phyloP scores from a whole-genome alignment of 2,113 vertebrate genomes.

The Scalopus aquaticus region DNA sequence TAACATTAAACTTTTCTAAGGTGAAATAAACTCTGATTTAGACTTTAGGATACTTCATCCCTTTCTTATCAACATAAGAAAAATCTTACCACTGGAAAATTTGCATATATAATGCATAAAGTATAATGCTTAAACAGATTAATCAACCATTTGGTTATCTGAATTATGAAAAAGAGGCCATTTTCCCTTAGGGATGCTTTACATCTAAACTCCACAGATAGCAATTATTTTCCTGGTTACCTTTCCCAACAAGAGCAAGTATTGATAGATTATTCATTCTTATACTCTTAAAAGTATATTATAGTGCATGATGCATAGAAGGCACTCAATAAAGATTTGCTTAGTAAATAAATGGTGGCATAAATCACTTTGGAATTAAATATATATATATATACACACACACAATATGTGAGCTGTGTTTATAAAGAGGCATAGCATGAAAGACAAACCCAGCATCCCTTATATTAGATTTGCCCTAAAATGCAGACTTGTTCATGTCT shows the following conservation, averaged over 20 bases:
- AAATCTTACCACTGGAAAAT: neutral
- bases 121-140: neutral
- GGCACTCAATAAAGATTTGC: neutral
- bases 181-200: neutral
- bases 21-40: neutral
- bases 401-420: neutral
- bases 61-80: neutral
- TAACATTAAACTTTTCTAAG: neutral
- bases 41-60: neutral
- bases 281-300: neutral
- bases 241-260: neutral
- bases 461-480: constrained; percentile 19
- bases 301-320: neutral
- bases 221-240: neutral
- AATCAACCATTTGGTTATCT: neutral
- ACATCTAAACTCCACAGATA: neutral
- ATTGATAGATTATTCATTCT: constrained; percentile 1
- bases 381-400: neutral
- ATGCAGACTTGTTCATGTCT: neutral
- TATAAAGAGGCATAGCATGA: neutral
- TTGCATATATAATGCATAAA: neutral
- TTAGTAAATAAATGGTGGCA: neutral
- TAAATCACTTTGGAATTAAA: constrained; percentile 9
- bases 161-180: neutral
- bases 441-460: neutral